phyloP scores from a whole-genome alignment of 1,140 invertebrate species.

The Ylistrum balloti region DNA sequence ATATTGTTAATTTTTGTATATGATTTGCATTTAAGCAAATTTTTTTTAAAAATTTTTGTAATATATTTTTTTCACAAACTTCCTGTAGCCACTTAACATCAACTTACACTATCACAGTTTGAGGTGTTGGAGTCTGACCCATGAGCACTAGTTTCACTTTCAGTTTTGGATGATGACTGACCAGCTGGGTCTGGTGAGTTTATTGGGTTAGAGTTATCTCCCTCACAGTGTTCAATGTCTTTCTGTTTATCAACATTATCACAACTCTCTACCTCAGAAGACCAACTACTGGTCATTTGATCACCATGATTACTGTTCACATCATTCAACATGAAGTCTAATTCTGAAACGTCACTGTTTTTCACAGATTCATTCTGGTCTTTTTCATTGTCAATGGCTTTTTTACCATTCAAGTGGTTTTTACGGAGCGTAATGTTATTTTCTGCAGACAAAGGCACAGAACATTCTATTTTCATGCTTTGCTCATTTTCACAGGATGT shows the following conservation, averaged over 20 bases:
- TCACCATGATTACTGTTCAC: slow-evolving; percentile 4
- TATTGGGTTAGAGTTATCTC: not conserved
- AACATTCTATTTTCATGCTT: slow-evolving; percentile 20
- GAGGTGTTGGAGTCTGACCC: slow-evolving; percentile 64
- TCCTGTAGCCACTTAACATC: too few species aligned
- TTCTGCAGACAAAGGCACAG: slow-evolving; percentile 18
- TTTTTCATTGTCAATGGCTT: not conserved
- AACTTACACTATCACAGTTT: slow-evolving; percentile 70
- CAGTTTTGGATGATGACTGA: not conserved
- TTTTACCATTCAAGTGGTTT: slow-evolving; percentile 27
- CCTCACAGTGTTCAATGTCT: not conserved
- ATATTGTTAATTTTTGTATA: too few species aligned
- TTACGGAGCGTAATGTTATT: not conserved
- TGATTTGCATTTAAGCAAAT: too few species aligned
- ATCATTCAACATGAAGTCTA: not conserved
- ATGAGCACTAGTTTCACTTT: slow-evolving; percentile 58
- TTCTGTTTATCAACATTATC: not conserved
- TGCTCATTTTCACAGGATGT: slow-evolving; percentile 44
- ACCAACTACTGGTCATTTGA: slow-evolving; percentile 24
- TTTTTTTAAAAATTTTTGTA: too few species aligned
- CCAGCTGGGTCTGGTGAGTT: not conserved
- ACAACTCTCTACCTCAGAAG: slow-evolving; percentile 16
- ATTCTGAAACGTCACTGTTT: not conserved
- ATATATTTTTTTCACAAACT: too few species aligned
- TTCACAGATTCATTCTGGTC: not conserved